These are phyloP conservation scores for Papilio glaucus DNA, from an alignment of 1,140 invertebrate species.

Conservation along the genomic window DNA sequence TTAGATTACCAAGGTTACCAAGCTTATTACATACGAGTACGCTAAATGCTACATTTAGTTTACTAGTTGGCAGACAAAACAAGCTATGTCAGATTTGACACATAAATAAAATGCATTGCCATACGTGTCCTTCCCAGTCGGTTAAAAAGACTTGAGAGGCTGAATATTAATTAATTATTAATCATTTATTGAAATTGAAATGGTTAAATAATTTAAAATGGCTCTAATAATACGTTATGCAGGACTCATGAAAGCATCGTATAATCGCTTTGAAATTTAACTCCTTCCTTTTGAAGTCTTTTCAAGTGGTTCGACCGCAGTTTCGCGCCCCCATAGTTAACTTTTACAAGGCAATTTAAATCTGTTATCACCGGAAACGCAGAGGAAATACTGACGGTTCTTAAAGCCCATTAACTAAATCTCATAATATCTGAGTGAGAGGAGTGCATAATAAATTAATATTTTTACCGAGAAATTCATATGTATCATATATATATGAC, in stretches of 20 bases:
- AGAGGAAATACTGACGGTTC: not conserved
- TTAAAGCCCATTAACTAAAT: not conserved
- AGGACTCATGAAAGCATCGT: conserved; percentile 14
- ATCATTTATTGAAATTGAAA: no score
- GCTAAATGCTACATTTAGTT: no score
- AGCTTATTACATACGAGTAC: no score
- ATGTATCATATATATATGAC: no score
- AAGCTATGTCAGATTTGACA: no score
- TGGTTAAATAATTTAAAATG: not conserved
- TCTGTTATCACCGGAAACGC: conserved; percentile 11
- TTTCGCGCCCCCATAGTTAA: conserved; percentile 14
- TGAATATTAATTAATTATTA: not conserved
- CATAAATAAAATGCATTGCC: no score
- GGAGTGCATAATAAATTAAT: no score
- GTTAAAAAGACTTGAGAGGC: not conserved
- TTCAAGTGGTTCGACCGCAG: conserved; percentile 25
- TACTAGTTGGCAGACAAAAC: no score
- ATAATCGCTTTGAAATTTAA: conserved; percentile 20
- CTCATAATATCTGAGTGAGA: not conserved
- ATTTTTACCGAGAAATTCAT: no score
- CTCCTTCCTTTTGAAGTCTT: conserved; percentile 27
- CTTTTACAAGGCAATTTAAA: not conserved
- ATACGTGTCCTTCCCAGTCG: no score
- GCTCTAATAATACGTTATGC: not conserved
- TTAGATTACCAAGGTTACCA: no score